phyloP scores from a whole-genome alignment of 2,888 invertebrate species.

The Leptopilina syphax region DNA sequence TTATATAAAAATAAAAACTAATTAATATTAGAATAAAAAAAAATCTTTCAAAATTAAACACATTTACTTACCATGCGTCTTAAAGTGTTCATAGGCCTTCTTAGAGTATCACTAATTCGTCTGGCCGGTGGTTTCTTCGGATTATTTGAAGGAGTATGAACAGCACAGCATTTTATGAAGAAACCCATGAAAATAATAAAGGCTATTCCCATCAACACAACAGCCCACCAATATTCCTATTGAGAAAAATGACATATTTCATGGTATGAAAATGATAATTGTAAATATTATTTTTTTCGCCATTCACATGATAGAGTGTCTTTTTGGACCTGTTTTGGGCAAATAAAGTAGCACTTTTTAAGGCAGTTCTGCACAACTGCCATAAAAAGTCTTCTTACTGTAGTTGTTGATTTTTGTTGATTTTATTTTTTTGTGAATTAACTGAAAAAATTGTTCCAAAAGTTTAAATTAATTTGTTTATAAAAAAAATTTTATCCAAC shows the following conservation, averaged over 20 bases:
- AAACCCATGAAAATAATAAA: constrained; percentile 97
- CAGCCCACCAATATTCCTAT: constrained; percentile 95
- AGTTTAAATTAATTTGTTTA: too few relatives aligned
- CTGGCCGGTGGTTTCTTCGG: constrained; percentile 97
- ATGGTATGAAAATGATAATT: constrained; percentile 40
- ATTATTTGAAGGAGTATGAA: constrained; percentile 99
- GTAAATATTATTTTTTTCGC: too few relatives aligned
- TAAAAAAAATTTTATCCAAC: too few relatives aligned
- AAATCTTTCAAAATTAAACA: not conserved
- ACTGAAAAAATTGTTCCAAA: too few relatives aligned
- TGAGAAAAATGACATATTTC: constrained; percentile 50
- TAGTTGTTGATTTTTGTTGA: too few relatives aligned
- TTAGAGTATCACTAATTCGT: constrained; percentile 92
- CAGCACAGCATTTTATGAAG: constrained; percentile 99
- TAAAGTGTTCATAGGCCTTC: constrained; percentile 94
- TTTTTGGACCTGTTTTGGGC: too few relatives aligned
- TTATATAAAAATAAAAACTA: too few relatives aligned
- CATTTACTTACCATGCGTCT: constrained; percentile 85
- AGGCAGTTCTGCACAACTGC: too few relatives aligned
- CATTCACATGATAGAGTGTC: too few relatives aligned
- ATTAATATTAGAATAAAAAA: not conserved
- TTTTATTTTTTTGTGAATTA: too few relatives aligned
- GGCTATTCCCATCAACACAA: constrained; percentile 92
- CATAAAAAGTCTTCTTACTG: too few relatives aligned
- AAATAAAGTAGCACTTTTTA: too few relatives aligned